Evolutionary conservation across 2,888 invertebrate species (phyloP), one percentile per base, ranked within the genome.

Genomic region (Rhogogaster chlorosoma): DNA sequence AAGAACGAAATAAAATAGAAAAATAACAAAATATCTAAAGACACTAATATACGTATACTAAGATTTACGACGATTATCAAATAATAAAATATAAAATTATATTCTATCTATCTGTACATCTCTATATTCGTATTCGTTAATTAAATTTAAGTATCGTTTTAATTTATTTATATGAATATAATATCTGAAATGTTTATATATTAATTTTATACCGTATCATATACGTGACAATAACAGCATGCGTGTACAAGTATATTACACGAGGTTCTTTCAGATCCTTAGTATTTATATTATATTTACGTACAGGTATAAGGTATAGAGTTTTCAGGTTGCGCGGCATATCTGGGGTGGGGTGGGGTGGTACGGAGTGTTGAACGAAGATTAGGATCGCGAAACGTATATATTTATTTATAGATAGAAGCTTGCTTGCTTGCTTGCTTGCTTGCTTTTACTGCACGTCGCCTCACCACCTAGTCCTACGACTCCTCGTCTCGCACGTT

Each of bases 321-420:
- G 53, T 53, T 53, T 53, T 53, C 53, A 53, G n/a, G 53, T 53
- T 53, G 53, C 53, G 53, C 6, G 53, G 53, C 7, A 53, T 53
- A 53, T 53, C 53, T 53, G 53, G 53, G 53, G 7, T 29, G 64
- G 9, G 26, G 64, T 22, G 64, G 67, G 67, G 67, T 32, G 67
- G 67, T 26, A 67, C 12, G 32, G 18, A 26, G 67, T 29, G 67
- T 26, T 67, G 67, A 53, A 53, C 53, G 67, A 15, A 67, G 67
- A 67, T 67, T 67, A 67, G 29, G 32, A 67, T 67, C 67, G 67
- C 67, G 67, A 67, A 67, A 67, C 26, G 15, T 67, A 67, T 67
- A 67, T 67, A 32, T 67, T 29, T 67, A 67, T 67, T 67, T 67
- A 67, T 67, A 29, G 26, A 67, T 12, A 67, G 29, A 67, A 32